Evolutionary conservation across 2,888 invertebrate species (phyloP), one percentile per base, ranked within the genome.

Genomic region (Scaeva pyrastri): DNA sequence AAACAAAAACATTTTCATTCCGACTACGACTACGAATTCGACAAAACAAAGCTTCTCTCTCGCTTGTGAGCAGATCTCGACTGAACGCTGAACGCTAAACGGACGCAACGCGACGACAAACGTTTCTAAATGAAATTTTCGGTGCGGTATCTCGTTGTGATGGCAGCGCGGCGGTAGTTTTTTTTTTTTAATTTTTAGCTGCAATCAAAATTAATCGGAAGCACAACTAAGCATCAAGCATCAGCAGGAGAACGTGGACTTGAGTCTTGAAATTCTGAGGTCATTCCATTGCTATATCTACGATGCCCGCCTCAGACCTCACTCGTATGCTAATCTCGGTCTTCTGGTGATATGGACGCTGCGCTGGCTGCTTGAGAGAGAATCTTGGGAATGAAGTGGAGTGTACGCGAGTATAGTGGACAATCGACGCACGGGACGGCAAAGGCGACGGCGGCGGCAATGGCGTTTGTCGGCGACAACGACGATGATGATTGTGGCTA

Each of bases 121-220:
- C 48, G 74, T 66, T 82, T 66, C 62, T 26, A 62, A 73, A 71
- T 64, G 60, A 58, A 41, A 68, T 41, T 78, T 77, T 79, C 70
- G 76, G 58, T 72, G 64, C n/a, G 73, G 58, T 74, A 52, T 83
- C 21, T 75, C 43, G 72, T 64, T 72, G 45, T 58, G 52, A n/a
- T 19, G 64, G 45, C 16, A 39, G 55, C 64, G 45, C 16, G 50
- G 55, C 60, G 1, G 39, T 21, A 19, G 50, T 43, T 26, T 50
- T n/a, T 39, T 50, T 41, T 70, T 16, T 43, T 60, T 79, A 14
- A 14, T 45, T 66, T 55, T 50, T 73, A 70, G 70, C 41, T 75
- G 75, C 71, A 77, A 66, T 78, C 82, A 82, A 86, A 86, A 56
- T 82, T 86, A 81, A 86, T 86, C 82, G 86, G 85, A 85, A 82